phyloP scores from a whole-genome alignment of 1,140 invertebrate species.

The Brevipalpus yothersi region DNA sequence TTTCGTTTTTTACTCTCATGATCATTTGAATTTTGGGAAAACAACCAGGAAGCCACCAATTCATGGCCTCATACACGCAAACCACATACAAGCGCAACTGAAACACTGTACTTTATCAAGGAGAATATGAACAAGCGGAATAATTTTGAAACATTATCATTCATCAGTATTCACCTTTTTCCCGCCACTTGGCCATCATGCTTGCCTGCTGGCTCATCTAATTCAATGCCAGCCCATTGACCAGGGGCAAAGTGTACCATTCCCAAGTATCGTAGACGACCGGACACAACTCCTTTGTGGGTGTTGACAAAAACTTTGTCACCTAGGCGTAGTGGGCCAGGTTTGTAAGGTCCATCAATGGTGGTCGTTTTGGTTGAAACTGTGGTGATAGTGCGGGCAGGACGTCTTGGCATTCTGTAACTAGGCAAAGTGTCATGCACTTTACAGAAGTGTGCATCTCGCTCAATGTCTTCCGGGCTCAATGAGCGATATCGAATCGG shows the following conservation, averaged over 20 bases:
- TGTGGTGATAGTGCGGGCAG: slow-evolving; percentile 1
- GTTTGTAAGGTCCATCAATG: background rate
- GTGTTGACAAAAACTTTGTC: slow-evolving; percentile 85
- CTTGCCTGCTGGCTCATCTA: slow-evolving; percentile 77
- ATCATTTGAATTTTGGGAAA: too few species aligned
- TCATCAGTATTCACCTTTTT: slow-evolving; percentile 24
- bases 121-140: background rate
- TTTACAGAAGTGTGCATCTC: background rate
- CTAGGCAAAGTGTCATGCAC: background rate
- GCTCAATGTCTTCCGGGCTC: background rate
- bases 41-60: too few species aligned
- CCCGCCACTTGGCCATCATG: slow-evolving; percentile 81
- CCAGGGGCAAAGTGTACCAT: background rate
- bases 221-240: slow-evolving; percentile 80
- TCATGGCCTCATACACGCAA: background rate
- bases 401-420: background rate
- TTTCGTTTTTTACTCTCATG: too few species aligned
- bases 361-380: slow-evolving; percentile 7
- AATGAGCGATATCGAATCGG: background rate
- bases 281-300: slow-evolving; percentile 17
- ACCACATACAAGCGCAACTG: background rate
- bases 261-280: background rate
- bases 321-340: slow-evolving; percentile 28
- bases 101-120: background rate
- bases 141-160: too few species aligned